Conservation (phyloP, 2,113 vertebrate species). For the Thryonomys swinderianus region DNA sequence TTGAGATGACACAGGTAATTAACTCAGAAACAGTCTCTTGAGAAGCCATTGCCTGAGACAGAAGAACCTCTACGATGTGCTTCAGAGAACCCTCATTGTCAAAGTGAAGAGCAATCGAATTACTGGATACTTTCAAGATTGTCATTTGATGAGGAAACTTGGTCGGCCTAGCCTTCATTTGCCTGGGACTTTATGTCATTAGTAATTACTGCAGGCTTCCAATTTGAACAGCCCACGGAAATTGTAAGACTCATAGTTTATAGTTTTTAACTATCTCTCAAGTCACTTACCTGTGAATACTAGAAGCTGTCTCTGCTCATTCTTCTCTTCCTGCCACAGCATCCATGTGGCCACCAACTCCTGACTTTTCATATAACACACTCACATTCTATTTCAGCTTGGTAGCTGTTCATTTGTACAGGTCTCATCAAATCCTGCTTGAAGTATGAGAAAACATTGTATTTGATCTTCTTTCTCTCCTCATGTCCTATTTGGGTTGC, state of each 20-base stretch:
- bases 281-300: neutral
- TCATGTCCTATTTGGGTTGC: neutral
- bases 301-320: too few species aligned
- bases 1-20: slow-evolving; percentile 38
- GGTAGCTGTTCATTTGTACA: neutral
- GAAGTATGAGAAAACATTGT: neutral
- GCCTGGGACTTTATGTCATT: neutral
- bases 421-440: neutral
- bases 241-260: neutral
- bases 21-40: slow-evolving; percentile 46
- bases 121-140: neutral
- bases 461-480: neutral
- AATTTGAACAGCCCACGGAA: neutral
- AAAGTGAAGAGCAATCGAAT: slow-evolving; percentile 37
- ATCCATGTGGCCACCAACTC: neutral
- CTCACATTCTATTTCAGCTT: neutral
- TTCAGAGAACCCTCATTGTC: neutral
- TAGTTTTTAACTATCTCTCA: neutral
- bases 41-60: neutral
- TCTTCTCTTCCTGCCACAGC: neutral
- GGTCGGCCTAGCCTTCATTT: neutral
- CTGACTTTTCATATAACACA: neutral
- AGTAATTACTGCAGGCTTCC: neutral
- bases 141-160: neutral
- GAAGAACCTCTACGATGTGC: neutral